Percentiles rank a stretch among this genome's conserved stretches.
Evolutionary conservation across 2,113 vertebrate genomes (phyloP).

Genomic region (Anas platyrhynchos): DNA sequence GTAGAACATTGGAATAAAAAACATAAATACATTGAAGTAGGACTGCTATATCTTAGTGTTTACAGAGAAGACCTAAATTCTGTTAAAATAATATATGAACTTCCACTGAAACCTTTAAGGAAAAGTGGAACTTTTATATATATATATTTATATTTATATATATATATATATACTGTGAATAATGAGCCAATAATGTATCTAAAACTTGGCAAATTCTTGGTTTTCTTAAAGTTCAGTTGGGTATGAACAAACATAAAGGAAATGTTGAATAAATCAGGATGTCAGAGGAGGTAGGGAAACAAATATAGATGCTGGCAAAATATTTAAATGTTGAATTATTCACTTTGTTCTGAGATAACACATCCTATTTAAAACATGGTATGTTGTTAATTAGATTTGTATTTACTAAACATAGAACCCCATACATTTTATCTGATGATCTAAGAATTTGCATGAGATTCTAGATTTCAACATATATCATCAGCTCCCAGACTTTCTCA

Average conservation of each 20-base stretch:
- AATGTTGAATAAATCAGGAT: background rate
- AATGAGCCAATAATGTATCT: background rate
- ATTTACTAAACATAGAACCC: background rate
- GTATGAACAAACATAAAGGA: background rate
- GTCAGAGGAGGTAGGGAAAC: background rate
- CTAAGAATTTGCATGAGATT: background rate
- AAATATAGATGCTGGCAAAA: background rate
- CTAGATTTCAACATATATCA: background rate
- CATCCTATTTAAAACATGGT: background rate
- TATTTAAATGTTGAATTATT: background rate
- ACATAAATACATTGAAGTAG: background rate
- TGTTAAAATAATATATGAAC: background rate
- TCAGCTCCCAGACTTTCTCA: background rate
- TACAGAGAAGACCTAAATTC: background rate
- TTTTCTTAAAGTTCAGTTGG: background rate
- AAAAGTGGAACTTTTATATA: background rate
- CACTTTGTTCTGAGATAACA: background rate
- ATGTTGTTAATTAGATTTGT: background rate
- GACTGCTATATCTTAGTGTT: background rate
- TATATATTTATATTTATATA: background rate
- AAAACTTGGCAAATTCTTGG: background rate
- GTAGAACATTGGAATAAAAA: background rate
- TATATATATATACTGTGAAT: background rate
- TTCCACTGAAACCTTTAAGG: background rate
- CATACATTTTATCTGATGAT: background rate